Evolutionary conservation across 2,888 invertebrate species (phyloP).

Genomic region (Bimastos eiseni): DNA sequence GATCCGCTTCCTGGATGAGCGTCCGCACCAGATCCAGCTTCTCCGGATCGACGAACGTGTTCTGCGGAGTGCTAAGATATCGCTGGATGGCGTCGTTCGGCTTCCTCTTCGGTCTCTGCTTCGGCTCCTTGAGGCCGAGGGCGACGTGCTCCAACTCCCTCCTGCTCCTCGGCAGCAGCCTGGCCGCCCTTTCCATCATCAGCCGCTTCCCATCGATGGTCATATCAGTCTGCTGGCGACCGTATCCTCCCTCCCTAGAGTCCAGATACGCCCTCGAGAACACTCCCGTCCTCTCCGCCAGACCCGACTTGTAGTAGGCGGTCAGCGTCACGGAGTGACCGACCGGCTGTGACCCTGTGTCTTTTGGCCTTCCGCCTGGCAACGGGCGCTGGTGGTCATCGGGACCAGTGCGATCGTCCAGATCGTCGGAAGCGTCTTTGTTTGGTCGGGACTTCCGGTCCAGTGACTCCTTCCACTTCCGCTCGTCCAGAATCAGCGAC

Average conservation of each 20-base stretch:
- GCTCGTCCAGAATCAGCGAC: conserved; percentile 27
- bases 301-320: not conserved
- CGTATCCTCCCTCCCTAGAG: not conserved
- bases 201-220: not conserved
- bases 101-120: not conserved
- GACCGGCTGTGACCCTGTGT: not conserved
- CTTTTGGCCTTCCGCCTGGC: not conserved
- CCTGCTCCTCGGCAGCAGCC: conserved; percentile 42
- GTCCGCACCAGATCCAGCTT: not conserved
- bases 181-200: conserved; percentile 24
- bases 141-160: conserved; percentile 43
- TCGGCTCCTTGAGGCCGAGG: not conserved
- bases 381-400: not conserved
- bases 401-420: not conserved
- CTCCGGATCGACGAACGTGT: not conserved
- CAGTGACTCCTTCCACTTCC: not conserved
- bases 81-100: not conserved
- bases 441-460: not conserved
- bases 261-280: not conserved
- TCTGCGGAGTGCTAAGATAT: not conserved
- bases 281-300: not conserved
- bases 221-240: not conserved
- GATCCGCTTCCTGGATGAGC: not conserved
- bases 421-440: not conserved
- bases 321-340: not conserved